A percentile compares a stretch with the other conserved stretches of the same genome.
These are phyloP conservation scores for Engystomops pustulosus DNA, from an alignment of 2,113 vertebrate species.

Conservation along the genomic window DNA sequence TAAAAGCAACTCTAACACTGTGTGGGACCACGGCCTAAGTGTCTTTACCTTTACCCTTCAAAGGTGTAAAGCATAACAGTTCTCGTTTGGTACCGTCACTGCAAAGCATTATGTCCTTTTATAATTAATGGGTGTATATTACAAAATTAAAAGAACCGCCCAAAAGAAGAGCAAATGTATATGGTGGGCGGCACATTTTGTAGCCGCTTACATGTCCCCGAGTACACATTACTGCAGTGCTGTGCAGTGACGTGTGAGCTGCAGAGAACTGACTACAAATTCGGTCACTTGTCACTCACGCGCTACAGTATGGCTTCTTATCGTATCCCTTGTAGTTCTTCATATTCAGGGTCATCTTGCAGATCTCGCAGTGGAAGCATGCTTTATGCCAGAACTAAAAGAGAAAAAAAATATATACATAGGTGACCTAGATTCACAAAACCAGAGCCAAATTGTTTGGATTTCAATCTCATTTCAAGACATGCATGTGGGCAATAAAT, in stretches of 20 bases:
- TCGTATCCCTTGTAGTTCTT: slow-evolving; percentile 87
- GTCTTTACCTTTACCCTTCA: background rate
- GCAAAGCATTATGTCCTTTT: too few species aligned
- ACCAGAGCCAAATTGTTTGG: background rate
- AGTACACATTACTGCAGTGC: background rate
- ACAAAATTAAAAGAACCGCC: background rate
- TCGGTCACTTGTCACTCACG: slow-evolving; percentile 71
- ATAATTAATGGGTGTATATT: background rate
- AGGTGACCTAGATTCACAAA: slow-evolving; percentile 25
- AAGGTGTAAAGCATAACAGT: background rate
- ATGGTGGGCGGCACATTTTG: background rate
- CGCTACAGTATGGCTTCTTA: slow-evolving; percentile 84
- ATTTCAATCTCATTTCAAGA: slow-evolving; percentile 25
- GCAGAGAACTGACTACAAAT: slow-evolving; percentile 6
- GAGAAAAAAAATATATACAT: background rate
- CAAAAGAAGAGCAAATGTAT: background rate
- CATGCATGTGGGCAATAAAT: slow-evolving; percentile 13
- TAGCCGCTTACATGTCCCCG: background rate
- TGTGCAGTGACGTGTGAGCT: slow-evolving; percentile 10
- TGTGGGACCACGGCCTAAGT: too few species aligned
- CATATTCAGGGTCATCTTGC: slow-evolving; percentile 87
- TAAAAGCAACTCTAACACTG: too few species aligned
- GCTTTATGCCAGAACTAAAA: slow-evolving; percentile 82
- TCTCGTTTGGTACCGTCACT: too few species aligned
- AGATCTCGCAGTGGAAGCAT: slow-evolving; percentile 83